These are phyloP conservation scores for Oppia nitens DNA, from an alignment of 1,140 invertebrate genomes.

Conservation along the genomic window DNA sequence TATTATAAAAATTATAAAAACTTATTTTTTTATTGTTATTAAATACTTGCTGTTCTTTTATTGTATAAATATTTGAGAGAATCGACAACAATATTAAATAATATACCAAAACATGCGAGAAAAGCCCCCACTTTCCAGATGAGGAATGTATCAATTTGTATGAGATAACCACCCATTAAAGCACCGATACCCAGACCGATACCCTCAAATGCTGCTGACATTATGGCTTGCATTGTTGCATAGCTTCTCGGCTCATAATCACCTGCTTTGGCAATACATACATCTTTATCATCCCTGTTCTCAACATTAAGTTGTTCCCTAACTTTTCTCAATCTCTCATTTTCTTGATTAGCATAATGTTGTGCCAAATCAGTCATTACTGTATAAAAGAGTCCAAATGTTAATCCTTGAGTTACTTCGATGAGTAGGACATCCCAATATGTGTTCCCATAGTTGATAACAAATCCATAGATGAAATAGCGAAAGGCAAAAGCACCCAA, in stretches of 20 bases:
- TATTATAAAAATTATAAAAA: too few relatives aligned
- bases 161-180: conserved; percentile 9
- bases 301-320: neutral
- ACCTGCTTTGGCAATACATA: neutral
- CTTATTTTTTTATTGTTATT: too few relatives aligned
- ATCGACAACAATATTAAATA: conserved; percentile 8
- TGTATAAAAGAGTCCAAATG: conserved; percentile 71
- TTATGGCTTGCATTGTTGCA: conserved; percentile 38
- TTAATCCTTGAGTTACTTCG: conserved; percentile 67
- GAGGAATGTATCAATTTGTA: neutral
- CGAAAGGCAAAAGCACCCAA: conserved; percentile 53
- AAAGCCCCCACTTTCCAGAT: conserved; percentile 5
- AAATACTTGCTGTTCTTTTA: neutral
- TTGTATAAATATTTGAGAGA: neutral
- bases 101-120: neutral
- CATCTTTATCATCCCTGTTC: neutral
- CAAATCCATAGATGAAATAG: conserved; percentile 60
- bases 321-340: neutral
- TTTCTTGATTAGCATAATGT: conserved; percentile 10
- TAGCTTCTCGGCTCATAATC: neutral
- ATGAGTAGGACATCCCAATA: conserved; percentile 60
- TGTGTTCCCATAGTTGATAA: conserved; percentile 36
- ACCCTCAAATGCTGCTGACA: conserved; percentile 44
- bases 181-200: conserved; percentile 18
- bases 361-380: conserved; percentile 42